Evolutionary conservation across 92 coral and sea anemone genomes (phyloP).

Genomic region (Desmophyllum pertusum): DNA sequence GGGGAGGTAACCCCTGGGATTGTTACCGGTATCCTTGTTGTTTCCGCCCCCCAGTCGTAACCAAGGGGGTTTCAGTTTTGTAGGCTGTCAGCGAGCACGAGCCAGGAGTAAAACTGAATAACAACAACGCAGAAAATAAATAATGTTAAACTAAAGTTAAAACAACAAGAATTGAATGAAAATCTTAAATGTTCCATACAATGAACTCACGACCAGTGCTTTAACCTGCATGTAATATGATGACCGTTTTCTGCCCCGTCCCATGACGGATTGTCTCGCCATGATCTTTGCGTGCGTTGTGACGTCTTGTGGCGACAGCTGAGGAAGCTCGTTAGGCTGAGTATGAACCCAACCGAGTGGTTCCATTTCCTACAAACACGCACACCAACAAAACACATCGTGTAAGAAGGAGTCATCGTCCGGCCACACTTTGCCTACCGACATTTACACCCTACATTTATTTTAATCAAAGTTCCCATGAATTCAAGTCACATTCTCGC

Average conservation of each 20-base stretch:
- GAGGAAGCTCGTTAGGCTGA: slow-evolving; percentile 99
- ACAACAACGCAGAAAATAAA: background rate
- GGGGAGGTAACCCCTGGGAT: slow-evolving; percentile 99
- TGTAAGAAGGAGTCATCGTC: too few species aligned
- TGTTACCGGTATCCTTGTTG: slow-evolving; percentile 99
- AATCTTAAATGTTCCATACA: too few species aligned
- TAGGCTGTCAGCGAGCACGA: slow-evolving; percentile 98
- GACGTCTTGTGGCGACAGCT: slow-evolving; percentile 96
- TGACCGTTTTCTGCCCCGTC: slow-evolving; percentile 99
- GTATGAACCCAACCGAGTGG: slow-evolving; percentile 99
- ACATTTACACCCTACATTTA: too few species aligned
- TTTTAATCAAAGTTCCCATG: too few species aligned
- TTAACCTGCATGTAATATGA: slow-evolving; percentile 99
- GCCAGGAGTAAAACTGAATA: slow-evolving; percentile 97
- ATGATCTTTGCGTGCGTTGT: slow-evolving; percentile 99
- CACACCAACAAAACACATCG: background rate
- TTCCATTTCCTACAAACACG: slow-evolving; percentile 85
- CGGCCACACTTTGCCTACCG: too few species aligned
- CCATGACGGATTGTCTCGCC: slow-evolving; percentile 99
- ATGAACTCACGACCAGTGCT: too few species aligned
- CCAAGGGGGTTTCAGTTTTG: slow-evolving; percentile 98
- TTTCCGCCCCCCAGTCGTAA: slow-evolving; percentile 99
- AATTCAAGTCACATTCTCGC: too few species aligned
- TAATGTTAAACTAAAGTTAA: background rate
- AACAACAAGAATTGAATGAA: too few species aligned